Percentiles rank a stretch among this genome's conserved stretches.
phyloP scores from a whole-genome alignment of 2,797 vertebrate species.

The Cossypha caffra region DNA sequence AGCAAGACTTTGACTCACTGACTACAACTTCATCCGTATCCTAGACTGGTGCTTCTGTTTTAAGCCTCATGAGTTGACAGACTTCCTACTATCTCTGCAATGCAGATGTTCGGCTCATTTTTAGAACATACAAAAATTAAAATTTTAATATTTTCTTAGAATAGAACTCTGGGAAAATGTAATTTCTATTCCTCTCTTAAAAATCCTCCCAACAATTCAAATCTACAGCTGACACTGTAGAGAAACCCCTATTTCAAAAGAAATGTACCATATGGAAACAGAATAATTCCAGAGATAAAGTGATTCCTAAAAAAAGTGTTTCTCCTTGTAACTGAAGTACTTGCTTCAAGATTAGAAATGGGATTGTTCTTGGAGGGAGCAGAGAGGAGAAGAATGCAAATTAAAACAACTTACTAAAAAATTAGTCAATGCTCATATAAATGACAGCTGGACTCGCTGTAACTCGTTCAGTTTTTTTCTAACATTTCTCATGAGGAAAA shows the following conservation, averaged over 20 bases:
- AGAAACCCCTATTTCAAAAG: not conserved
- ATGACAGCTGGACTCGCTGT: not conserved
- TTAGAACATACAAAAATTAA: not conserved
- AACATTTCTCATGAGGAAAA: not conserved
- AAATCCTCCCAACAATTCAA: not conserved
- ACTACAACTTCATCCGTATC: not conserved
- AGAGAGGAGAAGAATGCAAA: not conserved
- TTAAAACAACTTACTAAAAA: not conserved
- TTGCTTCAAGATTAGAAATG: not conserved
- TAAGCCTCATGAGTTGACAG: not conserved
- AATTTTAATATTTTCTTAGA: not conserved
- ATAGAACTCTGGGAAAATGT: not conserved
- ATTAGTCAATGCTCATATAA: not conserved
- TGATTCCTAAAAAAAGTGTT: not conserved
- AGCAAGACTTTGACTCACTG: not conserved
- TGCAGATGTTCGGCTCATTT: not conserved
- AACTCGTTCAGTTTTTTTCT: not conserved
- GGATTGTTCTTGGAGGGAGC: not conserved
- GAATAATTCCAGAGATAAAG: not conserved
- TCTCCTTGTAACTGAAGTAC: not conserved
- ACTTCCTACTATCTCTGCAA: not conserved
- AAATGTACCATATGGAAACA: not conserved
- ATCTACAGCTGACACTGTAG: not conserved
- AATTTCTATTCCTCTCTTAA: not conserved
- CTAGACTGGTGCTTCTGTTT: not conserved